Evolutionary conservation across 2,113 vertebrate genomes (phyloP).

Genomic region (Gadus chalcogrammus): DNA sequence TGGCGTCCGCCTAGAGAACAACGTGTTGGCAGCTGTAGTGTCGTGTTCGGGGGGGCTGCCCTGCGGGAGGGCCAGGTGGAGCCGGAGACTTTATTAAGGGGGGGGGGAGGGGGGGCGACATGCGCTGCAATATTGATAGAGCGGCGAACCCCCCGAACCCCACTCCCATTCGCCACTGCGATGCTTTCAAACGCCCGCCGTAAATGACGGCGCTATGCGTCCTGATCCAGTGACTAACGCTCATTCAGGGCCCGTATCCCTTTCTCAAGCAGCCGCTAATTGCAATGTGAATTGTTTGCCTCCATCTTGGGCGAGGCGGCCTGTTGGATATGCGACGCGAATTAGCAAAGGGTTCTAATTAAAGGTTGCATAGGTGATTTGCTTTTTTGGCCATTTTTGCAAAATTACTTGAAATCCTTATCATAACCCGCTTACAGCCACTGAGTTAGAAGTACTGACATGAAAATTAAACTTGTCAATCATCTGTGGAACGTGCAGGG

Average conservation of each 20-base stretch:
- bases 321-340: conserved; percentile 62
- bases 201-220: conserved; percentile 63
- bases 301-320: conserved; percentile 65
- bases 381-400: no score
- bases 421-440: no score
- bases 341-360: conserved; percentile 67
- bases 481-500: no score
- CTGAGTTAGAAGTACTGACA: no score
- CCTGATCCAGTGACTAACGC: conserved; percentile 69
- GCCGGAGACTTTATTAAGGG: conserved; percentile 55
- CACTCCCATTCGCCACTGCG: conserved; percentile 30
- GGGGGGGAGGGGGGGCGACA: conserved; percentile 61
- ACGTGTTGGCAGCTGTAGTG: conserved; percentile 33
- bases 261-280: conserved; percentile 71
- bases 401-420: no score
- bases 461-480: no score
- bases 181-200: conserved; percentile 60
- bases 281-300: conserved; percentile 69
- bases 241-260: conserved; percentile 64
- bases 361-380: no score
- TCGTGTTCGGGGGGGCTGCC: not conserved
- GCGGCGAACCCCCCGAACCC: conserved; percentile 35
- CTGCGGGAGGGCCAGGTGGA: conserved; percentile 37
- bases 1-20: conserved; percentile 56
- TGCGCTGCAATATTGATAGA: conserved; percentile 63